Conservation (phyloP, 64 coral and sea anemone species). For the Actinia tenebrosa region DNA sequence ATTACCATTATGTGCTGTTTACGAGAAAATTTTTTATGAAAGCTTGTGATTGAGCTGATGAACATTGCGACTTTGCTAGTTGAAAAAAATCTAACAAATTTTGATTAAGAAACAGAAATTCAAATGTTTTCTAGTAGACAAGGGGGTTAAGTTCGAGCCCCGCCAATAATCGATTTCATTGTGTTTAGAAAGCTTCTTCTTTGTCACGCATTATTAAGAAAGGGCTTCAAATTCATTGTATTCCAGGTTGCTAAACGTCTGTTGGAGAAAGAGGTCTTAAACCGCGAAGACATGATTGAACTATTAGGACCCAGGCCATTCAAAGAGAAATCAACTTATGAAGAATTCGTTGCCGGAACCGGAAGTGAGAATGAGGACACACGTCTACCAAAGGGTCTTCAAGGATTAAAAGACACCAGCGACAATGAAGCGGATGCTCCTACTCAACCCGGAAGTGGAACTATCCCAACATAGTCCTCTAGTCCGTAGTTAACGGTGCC, state of each 20-base stretch:
- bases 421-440: conserved; percentile 30
- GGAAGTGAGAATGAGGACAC: conserved; percentile 91
- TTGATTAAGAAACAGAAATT: no score
- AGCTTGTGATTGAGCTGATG: no score
- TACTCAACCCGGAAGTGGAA: conserved; percentile 19
- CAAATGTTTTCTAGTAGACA: no score
- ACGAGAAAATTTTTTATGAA: no score
- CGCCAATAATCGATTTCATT: no score
- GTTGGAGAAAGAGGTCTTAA: conserved; percentile 86
- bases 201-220: background rate
- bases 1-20: no score
- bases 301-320: conserved; percentile 90
- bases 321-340: conserved; percentile 96
- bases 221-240: background rate
- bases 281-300: conserved; percentile 96
- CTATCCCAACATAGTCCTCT: conserved; percentile 49
- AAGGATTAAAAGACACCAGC: conserved; percentile 73
- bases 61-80: no score
- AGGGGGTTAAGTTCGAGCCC: no score
- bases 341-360: conserved; percentile 97
- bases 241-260: conserved; percentile 76
- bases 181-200: no score
- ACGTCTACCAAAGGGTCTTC: conserved; percentile 75
- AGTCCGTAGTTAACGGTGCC: background rate
- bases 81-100: no score